A percentile compares a stretch with the other conserved stretches of the same genome.
Conservation (phyloP, 2,113 vertebrate species). For the Rhea pennata region DNA sequence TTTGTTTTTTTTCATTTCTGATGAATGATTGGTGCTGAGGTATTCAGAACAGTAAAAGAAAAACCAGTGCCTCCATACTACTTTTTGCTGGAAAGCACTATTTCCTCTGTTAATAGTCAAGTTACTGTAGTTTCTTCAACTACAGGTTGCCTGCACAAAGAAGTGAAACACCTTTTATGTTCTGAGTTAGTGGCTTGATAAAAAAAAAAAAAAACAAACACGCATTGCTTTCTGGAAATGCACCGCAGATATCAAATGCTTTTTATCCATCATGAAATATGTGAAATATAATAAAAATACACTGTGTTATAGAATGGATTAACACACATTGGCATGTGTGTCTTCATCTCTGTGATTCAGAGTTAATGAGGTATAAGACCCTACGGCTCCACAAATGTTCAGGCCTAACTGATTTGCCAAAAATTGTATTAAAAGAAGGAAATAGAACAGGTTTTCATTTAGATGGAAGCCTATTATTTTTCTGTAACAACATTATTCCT, state of each 20-base stretch:
- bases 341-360: not conserved
- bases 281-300: not conserved
- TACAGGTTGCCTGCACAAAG: not conserved
- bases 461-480: not conserved
- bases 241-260: not conserved
- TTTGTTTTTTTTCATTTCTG: not conserved
- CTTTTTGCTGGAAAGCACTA: not conserved
- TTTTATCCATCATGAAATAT: not conserved
- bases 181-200: not conserved
- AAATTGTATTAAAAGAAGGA: not conserved
- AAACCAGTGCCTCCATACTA: not conserved
- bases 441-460: not conserved
- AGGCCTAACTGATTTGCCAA: not conserved
- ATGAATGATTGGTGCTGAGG: not conserved
- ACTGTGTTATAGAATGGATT: not conserved
- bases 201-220: not conserved
- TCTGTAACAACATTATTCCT: not conserved
- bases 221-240: not conserved
- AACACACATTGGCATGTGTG: rapidly evolving
- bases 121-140: not conserved
- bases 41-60: not conserved
- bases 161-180: not conserved
- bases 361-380: not conserved
- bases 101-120: not conserved
- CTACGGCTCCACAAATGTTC: not conserved